Evolutionary conservation across 2,113 vertebrate species (phyloP).

Genomic region (Aphelocoma coerulescens): DNA sequence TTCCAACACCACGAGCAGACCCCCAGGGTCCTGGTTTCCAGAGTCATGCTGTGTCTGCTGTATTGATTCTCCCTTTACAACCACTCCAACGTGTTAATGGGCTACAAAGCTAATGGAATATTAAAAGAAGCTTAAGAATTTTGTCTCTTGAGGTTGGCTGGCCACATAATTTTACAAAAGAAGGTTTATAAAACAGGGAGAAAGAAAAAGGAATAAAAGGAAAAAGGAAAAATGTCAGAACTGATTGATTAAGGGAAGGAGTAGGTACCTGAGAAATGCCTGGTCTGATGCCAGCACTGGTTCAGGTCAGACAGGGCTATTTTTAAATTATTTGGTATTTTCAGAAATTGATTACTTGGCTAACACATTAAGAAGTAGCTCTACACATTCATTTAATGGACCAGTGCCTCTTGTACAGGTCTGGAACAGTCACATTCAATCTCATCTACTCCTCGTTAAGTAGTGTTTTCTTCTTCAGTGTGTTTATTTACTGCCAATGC

Average conservation of each 20-base stretch:
- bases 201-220: not conserved
- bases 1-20: not conserved
- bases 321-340: constrained; percentile 78
- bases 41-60: not conserved
- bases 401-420: constrained; percentile 70
- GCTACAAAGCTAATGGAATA: constrained; percentile 18
- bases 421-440: constrained; percentile 71
- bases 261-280: constrained; percentile 59
- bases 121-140: constrained; percentile 35
- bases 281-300: constrained; percentile 42
- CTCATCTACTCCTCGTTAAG: constrained; percentile 73
- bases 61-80: constrained; percentile 4
- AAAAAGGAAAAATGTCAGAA: constrained; percentile 42
- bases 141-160: constrained; percentile 4
- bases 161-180: constrained; percentile 4
- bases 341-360: constrained; percentile 76
- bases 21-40: not conserved
- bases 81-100: not conserved
- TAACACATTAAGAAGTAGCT: constrained; percentile 72
- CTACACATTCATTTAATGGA: constrained; percentile 78
- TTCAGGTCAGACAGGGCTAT: constrained; percentile 59
- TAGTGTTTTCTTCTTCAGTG: constrained; percentile 64
- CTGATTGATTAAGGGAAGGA: constrained; percentile 56
- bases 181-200: not conserved
- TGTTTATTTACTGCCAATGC: constrained; percentile 75